phyloP scores from a whole-genome alignment of 2,888 invertebrate species.

The Troglohyphantes excavatus region DNA sequence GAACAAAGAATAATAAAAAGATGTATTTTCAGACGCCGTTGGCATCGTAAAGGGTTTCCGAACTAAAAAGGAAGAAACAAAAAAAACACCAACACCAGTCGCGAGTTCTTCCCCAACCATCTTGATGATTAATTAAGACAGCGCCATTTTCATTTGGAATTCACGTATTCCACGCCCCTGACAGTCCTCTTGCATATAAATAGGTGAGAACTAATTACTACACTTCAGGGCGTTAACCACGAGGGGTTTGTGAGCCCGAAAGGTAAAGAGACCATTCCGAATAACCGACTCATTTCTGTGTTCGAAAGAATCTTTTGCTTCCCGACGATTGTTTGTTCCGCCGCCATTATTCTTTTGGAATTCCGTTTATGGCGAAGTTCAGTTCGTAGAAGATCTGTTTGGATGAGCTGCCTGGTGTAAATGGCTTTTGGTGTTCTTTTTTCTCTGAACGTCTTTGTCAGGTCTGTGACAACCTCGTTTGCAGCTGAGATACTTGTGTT shows the following conservation, averaged over 20 bases:
- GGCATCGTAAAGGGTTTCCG: neutral
- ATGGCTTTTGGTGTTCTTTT: no score
- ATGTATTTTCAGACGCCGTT: slow-evolving; percentile 6
- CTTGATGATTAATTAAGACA: slow-evolving; percentile 40
- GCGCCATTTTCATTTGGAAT: slow-evolving; percentile 48
- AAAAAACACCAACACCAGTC: no score
- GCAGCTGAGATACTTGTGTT: neutral
- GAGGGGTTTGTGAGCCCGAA: neutral
- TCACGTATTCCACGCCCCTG: slow-evolving; percentile 37
- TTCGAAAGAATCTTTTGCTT: no score
- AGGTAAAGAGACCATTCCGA: neutral
- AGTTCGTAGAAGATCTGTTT: no score
- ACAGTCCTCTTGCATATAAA: slow-evolving; percentile 60
- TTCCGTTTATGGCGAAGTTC: no score
- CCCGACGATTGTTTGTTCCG: no score
- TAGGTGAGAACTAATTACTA: slow-evolving; percentile 60
- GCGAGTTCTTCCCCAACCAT: neutral
- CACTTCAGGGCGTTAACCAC: slow-evolving; percentile 48
- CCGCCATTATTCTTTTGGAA: no score
- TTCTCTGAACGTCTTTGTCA: no score
- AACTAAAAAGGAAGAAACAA: neutral
- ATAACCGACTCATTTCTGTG: no score
- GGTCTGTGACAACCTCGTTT: no score
- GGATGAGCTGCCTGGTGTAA: no score
- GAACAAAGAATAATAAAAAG: slow-evolving; percentile 9